Base-by-base conservation (phyloP, 2,797 vertebrate species). In the Trachops cirrhosus region DNA sequence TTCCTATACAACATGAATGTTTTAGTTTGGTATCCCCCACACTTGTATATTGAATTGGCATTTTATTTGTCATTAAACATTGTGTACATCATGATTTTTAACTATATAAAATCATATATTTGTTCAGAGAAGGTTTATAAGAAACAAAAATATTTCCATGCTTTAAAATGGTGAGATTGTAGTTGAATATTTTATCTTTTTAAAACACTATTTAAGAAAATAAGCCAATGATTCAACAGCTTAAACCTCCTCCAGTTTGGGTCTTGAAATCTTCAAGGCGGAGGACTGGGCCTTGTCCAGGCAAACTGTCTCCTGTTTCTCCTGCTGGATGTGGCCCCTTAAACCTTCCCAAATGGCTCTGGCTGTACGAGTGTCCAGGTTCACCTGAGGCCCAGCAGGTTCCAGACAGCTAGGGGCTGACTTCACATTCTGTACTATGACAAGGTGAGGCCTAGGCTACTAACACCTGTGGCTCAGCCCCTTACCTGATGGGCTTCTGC, bases 401-500 rank as follows among this genome's bases (percentile, higher is more conserved):
- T 44, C 74, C 3, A 37, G 54, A 21, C 0, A 32, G 11, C 26
- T 9, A 46, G 15, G 11, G n/a, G 24, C 10, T 59, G 89, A 9
- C 75, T 54, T 78, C 21, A 37, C 10, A 11, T 59, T 85, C 71
- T 78, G 82, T 44, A 41, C n/a, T 18, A 19, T 37, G 48, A 74
- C 11, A 9, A 71, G 21, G 22, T 12, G 11, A 8, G 6, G 57
- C 21, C 18, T 4, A 59, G 6, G 52, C 26, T 44, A 14, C 41
- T 67, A 26, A 71, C 24, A 39, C 24, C 24, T 54, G 26, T 14
- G 29, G 50, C 21, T 24, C 52, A 32, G 64, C 16, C 9, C 46
- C 78, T 98, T 92, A 99, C 99, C 99, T 99, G 99, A 97, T 99
- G 99, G 11, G 99, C 99, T 98, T 99, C 99, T 96, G 99, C 96